Conservation (phyloP, 2,797 vertebrate genomes). For the Hippopotamyrus pictus region DNA sequence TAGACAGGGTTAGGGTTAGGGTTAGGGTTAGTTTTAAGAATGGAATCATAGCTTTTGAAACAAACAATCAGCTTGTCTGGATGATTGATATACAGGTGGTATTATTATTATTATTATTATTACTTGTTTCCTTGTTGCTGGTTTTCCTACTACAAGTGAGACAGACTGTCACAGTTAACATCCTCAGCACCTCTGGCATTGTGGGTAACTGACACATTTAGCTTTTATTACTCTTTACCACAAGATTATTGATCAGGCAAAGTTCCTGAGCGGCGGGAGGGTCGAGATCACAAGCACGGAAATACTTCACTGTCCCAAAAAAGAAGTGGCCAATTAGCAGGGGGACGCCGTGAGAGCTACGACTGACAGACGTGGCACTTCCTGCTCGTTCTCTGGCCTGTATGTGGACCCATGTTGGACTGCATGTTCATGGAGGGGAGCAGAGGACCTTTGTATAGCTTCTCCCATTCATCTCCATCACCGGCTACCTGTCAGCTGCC, state of each 20-base stretch:
- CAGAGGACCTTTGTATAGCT: background rate
- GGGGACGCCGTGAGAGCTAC: background rate
- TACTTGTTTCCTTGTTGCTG: background rate
- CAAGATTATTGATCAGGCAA: slow-evolving; percentile 38
- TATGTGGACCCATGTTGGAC: background rate
- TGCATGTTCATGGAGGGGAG: background rate
- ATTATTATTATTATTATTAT: background rate
- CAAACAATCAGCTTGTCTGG: background rate
- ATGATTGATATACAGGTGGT: background rate
- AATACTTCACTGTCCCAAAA: background rate
- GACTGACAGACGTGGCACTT: background rate
- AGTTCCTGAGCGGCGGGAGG: slow-evolving; percentile 18
- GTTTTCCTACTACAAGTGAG: background rate
- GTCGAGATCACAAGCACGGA: slow-evolving; percentile 3
- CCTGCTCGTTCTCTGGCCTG: background rate
- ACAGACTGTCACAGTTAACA: slow-evolving; percentile 32
- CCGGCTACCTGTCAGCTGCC: background rate
- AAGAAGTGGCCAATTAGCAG: background rate
- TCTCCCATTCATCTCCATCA: slow-evolving; percentile 5
- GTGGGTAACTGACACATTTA: slow-evolving; percentile 33
- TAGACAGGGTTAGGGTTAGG: background rate
- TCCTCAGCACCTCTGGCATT: slow-evolving; percentile 34
- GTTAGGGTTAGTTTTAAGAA: background rate
- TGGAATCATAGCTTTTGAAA: background rate
- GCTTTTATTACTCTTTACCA: slow-evolving; percentile 26